These are phyloP conservation scores for Drymodes brunneopygia DNA, from an alignment of 2,113 vertebrate genomes.

Conservation along the genomic window DNA sequence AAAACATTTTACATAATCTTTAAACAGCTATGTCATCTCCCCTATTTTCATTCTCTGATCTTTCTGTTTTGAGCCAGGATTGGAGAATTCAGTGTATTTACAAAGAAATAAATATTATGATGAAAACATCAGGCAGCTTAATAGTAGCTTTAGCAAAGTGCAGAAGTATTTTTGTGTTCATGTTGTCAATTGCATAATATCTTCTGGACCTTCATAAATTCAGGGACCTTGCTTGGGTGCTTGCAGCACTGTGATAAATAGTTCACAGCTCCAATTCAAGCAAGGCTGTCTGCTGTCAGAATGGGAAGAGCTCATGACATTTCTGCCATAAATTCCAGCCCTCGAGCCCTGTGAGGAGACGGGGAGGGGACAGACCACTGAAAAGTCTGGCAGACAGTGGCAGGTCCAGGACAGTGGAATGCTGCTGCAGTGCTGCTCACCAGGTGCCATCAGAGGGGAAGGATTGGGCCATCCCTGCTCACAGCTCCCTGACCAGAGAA, in stretches of 20 bases:
- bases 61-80: slow-evolving; percentile 69
- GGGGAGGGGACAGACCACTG: background rate
- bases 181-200: slow-evolving; percentile 66
- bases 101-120: slow-evolving; percentile 80
- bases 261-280: background rate
- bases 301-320: background rate
- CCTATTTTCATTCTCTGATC: slow-evolving; percentile 75
- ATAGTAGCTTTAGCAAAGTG: slow-evolving; percentile 66
- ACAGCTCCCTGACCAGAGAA: background rate
- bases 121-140: slow-evolving; percentile 68
- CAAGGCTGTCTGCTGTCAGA: background rate
- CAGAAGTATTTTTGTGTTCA: slow-evolving; percentile 59
- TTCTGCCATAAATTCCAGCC: background rate
- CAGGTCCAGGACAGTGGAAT: background rate
- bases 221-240: background rate
- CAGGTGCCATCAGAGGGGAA: background rate
- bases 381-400: background rate
- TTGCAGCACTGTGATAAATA: background rate
- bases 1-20: slow-evolving; percentile 76
- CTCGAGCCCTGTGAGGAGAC: background rate
- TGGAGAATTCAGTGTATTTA: slow-evolving; percentile 73
- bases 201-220: slow-evolving; percentile 4
- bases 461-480: background rate
- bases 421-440: background rate
- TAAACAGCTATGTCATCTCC: slow-evolving; percentile 76